Evolutionary conservation across 2,797 vertebrate genomes (phyloP).

Genomic region (Sebastes dallii): DNA sequence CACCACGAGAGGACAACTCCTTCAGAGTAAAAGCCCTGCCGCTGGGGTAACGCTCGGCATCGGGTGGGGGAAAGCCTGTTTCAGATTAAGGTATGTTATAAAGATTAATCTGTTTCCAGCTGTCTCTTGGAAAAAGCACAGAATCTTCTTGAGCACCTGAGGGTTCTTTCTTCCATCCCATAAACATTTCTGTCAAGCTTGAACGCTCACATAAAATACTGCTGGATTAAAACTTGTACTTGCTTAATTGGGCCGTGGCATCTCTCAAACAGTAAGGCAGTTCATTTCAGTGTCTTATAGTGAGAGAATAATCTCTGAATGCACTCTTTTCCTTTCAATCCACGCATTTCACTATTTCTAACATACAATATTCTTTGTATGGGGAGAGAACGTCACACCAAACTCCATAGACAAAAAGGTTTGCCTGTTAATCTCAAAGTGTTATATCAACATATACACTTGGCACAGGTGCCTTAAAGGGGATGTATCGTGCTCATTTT

Average conservation of each 20-base stretch:
- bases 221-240: slow-evolving; percentile 25
- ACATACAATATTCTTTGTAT: neutral
- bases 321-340: slow-evolving; percentile 21
- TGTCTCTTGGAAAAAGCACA: slow-evolving; percentile 1
- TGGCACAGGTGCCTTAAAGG: neutral
- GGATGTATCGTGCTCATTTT: too few species aligned
- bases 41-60: slow-evolving; percentile 29
- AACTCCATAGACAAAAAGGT: slow-evolving; percentile 13
- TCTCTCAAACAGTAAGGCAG: slow-evolving; percentile 43
- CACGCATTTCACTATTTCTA: slow-evolving; percentile 6
- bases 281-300: slow-evolving; percentile 34
- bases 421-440: neutral
- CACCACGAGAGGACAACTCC: slow-evolving; percentile 49
- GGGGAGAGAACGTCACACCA: slow-evolving; percentile 13
- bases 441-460: neutral
- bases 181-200: slow-evolving; percentile 15
- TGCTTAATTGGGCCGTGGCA: slow-evolving; percentile 28
- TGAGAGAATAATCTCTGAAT: slow-evolving; percentile 51
- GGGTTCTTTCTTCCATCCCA: slow-evolving; percentile 22
- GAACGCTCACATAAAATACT: slow-evolving; percentile 43
- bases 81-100: slow-evolving; percentile 1
- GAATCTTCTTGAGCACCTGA: slow-evolving; percentile 33
- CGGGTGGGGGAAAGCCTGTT: neutral
- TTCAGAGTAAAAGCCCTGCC: slow-evolving; percentile 36
- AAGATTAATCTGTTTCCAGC: neutral